phyloP scores from a whole-genome alignment of 2,888 invertebrate genomes.

The Polydrusus tereticollis region DNA sequence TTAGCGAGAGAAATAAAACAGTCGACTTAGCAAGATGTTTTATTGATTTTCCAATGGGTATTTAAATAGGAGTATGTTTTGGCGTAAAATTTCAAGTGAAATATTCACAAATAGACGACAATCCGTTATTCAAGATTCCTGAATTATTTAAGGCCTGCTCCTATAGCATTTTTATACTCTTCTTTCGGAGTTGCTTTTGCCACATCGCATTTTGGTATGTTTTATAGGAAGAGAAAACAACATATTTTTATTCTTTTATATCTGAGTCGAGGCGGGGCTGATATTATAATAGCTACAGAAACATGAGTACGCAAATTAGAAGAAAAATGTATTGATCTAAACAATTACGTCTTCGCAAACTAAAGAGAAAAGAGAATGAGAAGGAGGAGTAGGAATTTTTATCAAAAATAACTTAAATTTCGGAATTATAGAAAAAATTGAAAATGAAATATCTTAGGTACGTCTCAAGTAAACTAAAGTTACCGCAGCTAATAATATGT shows the following conservation, averaged over 20 bases:
- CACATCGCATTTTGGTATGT: constrained; percentile 14
- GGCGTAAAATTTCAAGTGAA: constrained; percentile 25
- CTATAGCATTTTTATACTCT: constrained; percentile 9
- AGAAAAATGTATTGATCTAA: no score
- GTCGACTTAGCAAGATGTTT: constrained; percentile 28
- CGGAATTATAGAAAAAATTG: no score
- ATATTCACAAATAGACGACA: constrained; percentile 20
- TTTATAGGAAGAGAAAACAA: constrained; percentile 14
- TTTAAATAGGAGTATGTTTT: constrained; percentile 31
- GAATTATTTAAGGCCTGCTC: constrained; percentile 14
- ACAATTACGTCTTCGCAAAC: no score
- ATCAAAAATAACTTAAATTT: no score
- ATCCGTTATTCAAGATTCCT: constrained; percentile 17
- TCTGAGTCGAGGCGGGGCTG: background rate
- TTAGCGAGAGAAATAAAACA: constrained; percentile 27
- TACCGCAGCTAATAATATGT: no score
- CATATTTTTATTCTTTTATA: constrained; percentile 10
- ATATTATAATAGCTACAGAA: no score
- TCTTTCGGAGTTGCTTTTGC: constrained; percentile 1
- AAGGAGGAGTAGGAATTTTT: no score
- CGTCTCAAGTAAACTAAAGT: no score
- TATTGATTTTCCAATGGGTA: constrained; percentile 33
- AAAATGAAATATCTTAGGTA: no score
- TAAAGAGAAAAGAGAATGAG: no score
- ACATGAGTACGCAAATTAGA: no score